Percentiles rank a stretch among this genome's conserved stretches.
These are phyloP conservation scores for Dendrocincla tyrannina DNA, from an alignment of 2,797 vertebrate species.

Conservation along the genomic window DNA sequence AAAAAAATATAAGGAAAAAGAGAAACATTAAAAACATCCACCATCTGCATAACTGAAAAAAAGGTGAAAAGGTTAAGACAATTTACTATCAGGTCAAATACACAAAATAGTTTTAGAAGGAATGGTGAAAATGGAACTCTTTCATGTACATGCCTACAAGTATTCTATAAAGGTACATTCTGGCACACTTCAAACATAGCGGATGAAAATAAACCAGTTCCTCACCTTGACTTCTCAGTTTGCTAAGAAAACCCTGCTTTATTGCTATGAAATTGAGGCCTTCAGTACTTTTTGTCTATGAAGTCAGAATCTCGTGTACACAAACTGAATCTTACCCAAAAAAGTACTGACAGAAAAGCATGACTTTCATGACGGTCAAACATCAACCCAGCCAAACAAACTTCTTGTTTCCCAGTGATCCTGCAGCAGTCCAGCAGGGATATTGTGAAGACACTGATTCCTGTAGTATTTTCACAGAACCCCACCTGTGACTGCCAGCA, in stretches of 20 bases:
- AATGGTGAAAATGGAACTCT: background rate
- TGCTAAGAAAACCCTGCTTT: background rate
- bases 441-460: background rate
- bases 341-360: background rate
- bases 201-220: background rate
- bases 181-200: background rate
- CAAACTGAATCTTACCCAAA: background rate
- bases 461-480: background rate
- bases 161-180: background rate
- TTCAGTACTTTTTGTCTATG: background rate
- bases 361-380: background rate
- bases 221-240: background rate
- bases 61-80: background rate
- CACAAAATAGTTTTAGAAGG: background rate
- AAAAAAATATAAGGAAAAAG: slow-evolving; percentile 63
- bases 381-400: background rate
- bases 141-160: background rate
- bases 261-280: background rate
- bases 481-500: background rate
- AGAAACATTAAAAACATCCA: slow-evolving; percentile 25
- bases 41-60: background rate
- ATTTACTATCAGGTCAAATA: background rate
- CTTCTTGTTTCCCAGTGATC: background rate
- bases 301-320: background rate
- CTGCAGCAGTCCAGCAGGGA: background rate